Evolutionary conservation across 2,113 vertebrate genomes (phyloP), one percentile per base, ranked within the genome.

Genomic region (Phylloscopus whistleri): DNA sequence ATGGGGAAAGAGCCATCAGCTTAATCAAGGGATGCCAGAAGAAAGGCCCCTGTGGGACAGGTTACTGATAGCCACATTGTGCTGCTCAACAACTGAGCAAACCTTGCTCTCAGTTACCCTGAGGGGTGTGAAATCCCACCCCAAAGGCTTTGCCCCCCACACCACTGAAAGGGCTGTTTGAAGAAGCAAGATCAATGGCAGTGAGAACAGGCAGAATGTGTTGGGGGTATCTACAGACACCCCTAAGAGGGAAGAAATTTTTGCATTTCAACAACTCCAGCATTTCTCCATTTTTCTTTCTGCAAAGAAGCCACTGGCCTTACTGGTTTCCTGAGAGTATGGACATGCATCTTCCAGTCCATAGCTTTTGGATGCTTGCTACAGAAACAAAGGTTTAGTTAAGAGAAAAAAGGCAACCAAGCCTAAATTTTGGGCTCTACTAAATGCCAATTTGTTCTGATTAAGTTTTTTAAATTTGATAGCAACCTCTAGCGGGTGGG

Each of bases 401-500:
- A 97, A 97, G 8, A 94, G 92, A 72, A 90, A 94, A 95, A 94
- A 97, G 93, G 84, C 90, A 97, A 96, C 66, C 39, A 86, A 91
- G 58, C 80, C 96, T 94, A 98, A 98, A 95, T 90, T 95, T 87
- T 79, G 66, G 92, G 66, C 79, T 96, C 92, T 78, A 60, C 79
- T 49, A 68, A 4, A 6, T 89, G 64, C 26, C 81, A 94, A 89
- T 93, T 97, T 90, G 81, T 92, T 27, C 23, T 79, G 69, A 80
- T 86, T 76, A 92, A 41, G n/a, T 93, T 69, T 43, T 48, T 95
- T 97, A 84, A 77, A 92, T 82, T 78, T 87, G 84, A 95, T 76
- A 91, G 88, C 41, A 92, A 41, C n/a, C n/a, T 88, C 60, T 84
- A 90, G 58, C 1, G 49, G 44, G 69, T 80, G 59, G 51, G 88